Evolutionary conservation across 1,140 invertebrate genomes (phyloP), one percentile per base, ranked within the genome.

Genomic region (Zaprionus camerounensis): DNA sequence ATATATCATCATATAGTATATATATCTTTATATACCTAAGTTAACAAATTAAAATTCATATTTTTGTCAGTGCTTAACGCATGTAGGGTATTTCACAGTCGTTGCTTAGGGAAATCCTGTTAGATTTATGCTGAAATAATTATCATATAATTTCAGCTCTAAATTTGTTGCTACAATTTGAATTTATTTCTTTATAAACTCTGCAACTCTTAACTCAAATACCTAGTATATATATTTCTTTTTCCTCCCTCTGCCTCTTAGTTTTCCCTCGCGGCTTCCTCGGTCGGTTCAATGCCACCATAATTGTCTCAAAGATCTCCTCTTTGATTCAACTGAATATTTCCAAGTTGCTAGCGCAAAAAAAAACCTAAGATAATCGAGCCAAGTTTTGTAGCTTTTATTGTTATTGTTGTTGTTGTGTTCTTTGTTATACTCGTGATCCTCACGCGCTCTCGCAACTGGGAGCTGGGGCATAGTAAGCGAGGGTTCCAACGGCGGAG

Each of bases 341-440:
- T 51, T 51, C 5, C 5, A 51, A 24, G 11, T 11, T 49, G 17
- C 46, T 20, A 22, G 46, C 46, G 7, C 20, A 44, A 44, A 41
- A 36, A 38, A 38, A 44, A 41, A n/a, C 1, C 7, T 17, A 44
- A 65, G 34, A 71, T 44, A 57, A 58, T 63, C 51, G 57, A 75
- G 63, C 75, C 67, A 64, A 69, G 80, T 84, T 81, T 66, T 56
- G n/a, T 69, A 51, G n/a, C 5, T 53, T 7, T 56, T 71, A 11
- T 41, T 59, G 20, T 49, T 65, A 24, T 51, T 65, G 46, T 64
- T 38, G 12, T 38, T 38, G 3, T 38, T 4, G 12, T 5, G 41
- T 44, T 46, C 41, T 46, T 46, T 46, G 41, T 46, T 46, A 31
- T 76, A 73, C 66, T 72, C 63, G 85, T 80, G 84, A 87, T 87